Conservation (phyloP, 2,888 invertebrate species). For the Rhabditophanes sp. region DNA sequence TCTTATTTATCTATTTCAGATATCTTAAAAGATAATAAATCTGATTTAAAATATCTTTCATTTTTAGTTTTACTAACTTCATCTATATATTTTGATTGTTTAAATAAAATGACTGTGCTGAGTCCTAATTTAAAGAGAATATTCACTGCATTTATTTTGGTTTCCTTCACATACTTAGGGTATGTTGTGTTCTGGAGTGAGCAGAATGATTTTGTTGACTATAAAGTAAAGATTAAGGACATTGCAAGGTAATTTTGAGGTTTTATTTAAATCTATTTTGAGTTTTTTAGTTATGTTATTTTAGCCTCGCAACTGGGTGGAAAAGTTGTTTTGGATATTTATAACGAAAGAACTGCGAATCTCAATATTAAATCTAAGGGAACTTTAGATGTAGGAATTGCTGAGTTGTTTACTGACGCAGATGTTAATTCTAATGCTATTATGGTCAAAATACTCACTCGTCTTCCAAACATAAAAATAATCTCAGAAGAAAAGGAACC, state of each 20-base stretch:
- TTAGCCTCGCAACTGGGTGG: slow-evolving; percentile 40
- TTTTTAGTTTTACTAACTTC: too few relatives aligned
- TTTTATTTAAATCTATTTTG: neutral
- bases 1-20: too few relatives aligned
- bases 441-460: slow-evolving; percentile 29
- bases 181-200: slow-evolving; percentile 30
- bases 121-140: too few relatives aligned
- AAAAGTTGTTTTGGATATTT: slow-evolving; percentile 28
- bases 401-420: slow-evolving; percentile 38
- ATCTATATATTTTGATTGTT: too few relatives aligned
- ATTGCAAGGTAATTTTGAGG: slow-evolving; percentile 17
- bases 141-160: too few relatives aligned
- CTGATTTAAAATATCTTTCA: too few relatives aligned
- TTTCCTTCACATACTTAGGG: too few relatives aligned
- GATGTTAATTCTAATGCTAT: slow-evolving; percentile 41
- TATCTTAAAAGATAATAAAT: too few relatives aligned
- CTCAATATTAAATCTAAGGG: slow-evolving; percentile 26
- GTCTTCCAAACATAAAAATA: slow-evolving; percentile 34
- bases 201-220: slow-evolving; percentile 27
- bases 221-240: slow-evolving; percentile 33
- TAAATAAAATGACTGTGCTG: too few relatives aligned
- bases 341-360: slow-evolving; percentile 17
- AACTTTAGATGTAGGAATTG: slow-evolving; percentile 36
- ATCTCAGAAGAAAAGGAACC: too few relatives aligned
- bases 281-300: slow-evolving; percentile 31